Percentiles rank a stretch among this genome's conserved stretches.
Conservation (phyloP, 2,113 vertebrate species). For the Cinclus cinclus region DNA sequence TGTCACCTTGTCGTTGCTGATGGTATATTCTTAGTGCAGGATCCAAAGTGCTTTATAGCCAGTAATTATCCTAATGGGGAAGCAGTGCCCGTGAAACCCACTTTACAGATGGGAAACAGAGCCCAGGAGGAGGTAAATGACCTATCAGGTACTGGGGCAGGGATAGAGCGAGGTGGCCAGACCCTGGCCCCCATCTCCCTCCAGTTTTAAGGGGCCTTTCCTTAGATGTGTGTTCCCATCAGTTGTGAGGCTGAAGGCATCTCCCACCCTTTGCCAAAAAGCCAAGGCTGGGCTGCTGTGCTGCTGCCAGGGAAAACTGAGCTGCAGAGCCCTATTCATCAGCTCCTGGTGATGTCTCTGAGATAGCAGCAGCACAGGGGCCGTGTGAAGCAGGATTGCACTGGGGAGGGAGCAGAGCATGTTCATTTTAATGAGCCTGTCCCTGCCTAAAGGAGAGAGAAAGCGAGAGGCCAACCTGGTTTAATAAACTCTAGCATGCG, state of each 20-base stretch:
- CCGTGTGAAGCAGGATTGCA: not conserved
- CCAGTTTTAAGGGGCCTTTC: not conserved
- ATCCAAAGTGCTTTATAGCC: constrained; percentile 5
- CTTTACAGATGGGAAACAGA: not conserved
- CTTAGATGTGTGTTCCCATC: not conserved
- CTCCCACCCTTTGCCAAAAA: not conserved
- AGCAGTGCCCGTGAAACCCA: not conserved
- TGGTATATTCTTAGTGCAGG: constrained; percentile 21
- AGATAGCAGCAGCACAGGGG: not conserved
- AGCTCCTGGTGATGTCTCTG: not conserved
- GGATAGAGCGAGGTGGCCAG: not conserved
- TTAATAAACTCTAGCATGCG: constrained; percentile 57
- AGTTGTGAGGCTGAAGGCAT: not conserved
- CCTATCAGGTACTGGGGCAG: not conserved
- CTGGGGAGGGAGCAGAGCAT: not conserved
- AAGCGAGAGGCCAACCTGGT: constrained; percentile 49
- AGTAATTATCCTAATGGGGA: constrained; percentile 18
- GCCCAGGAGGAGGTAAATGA: not conserved
- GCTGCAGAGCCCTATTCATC: not conserved
- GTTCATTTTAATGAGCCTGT: constrained; percentile 68
- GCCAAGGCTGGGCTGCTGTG: not conserved
- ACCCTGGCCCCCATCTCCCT: not conserved
- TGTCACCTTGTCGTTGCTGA: not conserved
- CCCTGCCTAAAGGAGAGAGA: constrained; percentile 62
- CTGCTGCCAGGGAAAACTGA: not conserved